Evolutionary conservation across 1,140 invertebrate species (phyloP), one percentile per base, ranked within the genome.

Genomic region (Drosophila littoralis): DNA sequence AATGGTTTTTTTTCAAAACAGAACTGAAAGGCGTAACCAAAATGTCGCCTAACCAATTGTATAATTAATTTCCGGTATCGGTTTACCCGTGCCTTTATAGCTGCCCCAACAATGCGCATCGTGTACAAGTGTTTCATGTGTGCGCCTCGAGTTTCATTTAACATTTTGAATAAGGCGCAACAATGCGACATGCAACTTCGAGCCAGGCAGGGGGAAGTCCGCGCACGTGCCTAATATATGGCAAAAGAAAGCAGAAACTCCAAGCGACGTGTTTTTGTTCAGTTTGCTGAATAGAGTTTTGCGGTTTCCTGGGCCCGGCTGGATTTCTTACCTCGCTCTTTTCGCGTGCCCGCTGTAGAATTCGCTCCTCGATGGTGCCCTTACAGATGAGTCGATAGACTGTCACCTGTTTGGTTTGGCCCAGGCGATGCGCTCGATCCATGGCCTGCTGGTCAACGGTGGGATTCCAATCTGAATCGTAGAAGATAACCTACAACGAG

Each of bases 401-500:
- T 0, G 97, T 98, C n/a, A 98, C 97, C 92, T 97, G 96, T 91
- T 97, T 97, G 2, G 97, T 97, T 92, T 97, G 96, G 3, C 97
- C 97, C 66, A 98, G 93, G 28, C 97, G 93, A 93, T 98, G 97
- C 1, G 97, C 97, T 42, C 97, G 94, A 93, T 98, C 97, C 97
- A 98, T 98, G 2, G 97, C 97, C 91, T 98, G 97, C 89, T 98
- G 97, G 93, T 98, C 97, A 12, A 98, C 97, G 0, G 97, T 98
- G 10, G 98, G 98, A 93, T 99, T 99, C 98, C 98, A 99, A 93
- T 99, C 99, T 17, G 97, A 98, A 92, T 99, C 99, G 92, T 99
- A 99, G 93, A 99, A 99, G 93, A 99, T 98, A 54, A 99, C 97
- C 97, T 98, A 80, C 38, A 93, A 91, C 4, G 59, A 66, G 4